phyloP scores from a whole-genome alignment of 2,797 vertebrate species.

The Lycodopsis pacificus region DNA sequence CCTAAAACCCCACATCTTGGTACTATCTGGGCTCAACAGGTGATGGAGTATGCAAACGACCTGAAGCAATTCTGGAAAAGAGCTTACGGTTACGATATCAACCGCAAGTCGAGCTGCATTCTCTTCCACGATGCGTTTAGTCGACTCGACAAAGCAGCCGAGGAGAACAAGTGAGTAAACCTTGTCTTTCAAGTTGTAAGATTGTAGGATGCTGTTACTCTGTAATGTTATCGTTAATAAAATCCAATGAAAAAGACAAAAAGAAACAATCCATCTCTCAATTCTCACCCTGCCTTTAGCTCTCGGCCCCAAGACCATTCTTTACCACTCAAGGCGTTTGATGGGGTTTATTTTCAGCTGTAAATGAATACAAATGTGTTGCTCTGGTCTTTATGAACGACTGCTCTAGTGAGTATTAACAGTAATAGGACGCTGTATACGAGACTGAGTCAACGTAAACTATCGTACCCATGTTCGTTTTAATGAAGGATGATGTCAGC shows the following conservation, averaged over 20 bases:
- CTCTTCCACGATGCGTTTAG: conserved; percentile 94
- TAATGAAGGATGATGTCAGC: no score
- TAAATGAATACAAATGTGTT: no score
- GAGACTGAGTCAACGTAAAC: no score
- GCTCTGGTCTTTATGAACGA: no score
- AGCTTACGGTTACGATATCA: conserved; percentile 92
- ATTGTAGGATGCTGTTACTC: background rate
- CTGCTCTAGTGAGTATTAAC: no score
- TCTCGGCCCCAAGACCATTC: background rate
- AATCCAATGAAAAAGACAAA: background rate
- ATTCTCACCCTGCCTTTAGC: background rate
- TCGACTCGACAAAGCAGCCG: conserved; percentile 86
- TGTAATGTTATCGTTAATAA: background rate
- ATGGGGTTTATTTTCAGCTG: background rate
- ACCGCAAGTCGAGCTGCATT: conserved; percentile 92
- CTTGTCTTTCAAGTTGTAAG: background rate
- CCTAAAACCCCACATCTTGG: background rate
- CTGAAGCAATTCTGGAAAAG: conserved; percentile 97
- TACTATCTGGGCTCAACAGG: conserved; percentile 76
- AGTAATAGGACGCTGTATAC: no score
- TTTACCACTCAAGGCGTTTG: background rate
- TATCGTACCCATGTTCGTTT: no score
- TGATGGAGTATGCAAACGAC: conserved; percentile 94
- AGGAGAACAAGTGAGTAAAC: conserved; percentile 75
- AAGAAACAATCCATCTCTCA: background rate